Percentiles rank a stretch among this genome's conserved stretches.
phyloP scores from a whole-genome alignment of 2,113 vertebrate genomes.

The Daphoenositta chrysoptera region DNA sequence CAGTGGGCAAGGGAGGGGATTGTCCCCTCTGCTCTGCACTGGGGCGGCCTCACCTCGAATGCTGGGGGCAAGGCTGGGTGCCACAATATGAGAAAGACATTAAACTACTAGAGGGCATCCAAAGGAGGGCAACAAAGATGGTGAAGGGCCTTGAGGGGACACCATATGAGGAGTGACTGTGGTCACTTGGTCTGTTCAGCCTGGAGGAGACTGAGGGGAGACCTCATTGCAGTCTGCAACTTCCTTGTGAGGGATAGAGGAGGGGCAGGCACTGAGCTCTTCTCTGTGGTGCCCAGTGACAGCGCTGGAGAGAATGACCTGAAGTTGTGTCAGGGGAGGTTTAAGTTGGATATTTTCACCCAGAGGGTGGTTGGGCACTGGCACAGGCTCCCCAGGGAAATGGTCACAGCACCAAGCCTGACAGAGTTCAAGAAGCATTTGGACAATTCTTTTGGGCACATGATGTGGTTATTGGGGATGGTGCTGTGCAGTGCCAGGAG shows the following conservation, averaged over 20 bases:
- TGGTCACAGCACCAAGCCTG: background rate
- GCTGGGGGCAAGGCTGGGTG: background rate
- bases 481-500: background rate
- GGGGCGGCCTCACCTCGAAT: accelerated
- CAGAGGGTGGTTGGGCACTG: background rate
- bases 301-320: background rate
- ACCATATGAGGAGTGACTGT: accelerated
- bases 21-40: background rate
- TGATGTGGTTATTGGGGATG: background rate
- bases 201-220: background rate
- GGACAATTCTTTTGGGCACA: background rate
- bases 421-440: background rate
- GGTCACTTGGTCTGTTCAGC: background rate
- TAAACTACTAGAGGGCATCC: accelerated
- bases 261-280: background rate
- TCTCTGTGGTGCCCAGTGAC: background rate
- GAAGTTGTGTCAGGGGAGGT: background rate
- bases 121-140: background rate
- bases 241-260: background rate
- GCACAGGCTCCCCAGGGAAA: background rate
- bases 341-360: background rate
- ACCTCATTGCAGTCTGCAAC: background rate
- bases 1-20: background rate
- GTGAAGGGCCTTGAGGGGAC: background rate
- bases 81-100: accelerated